Evolutionary conservation across 2,888 invertebrate genomes (phyloP).

Genomic region (Leptogaster cylindrica): DNA sequence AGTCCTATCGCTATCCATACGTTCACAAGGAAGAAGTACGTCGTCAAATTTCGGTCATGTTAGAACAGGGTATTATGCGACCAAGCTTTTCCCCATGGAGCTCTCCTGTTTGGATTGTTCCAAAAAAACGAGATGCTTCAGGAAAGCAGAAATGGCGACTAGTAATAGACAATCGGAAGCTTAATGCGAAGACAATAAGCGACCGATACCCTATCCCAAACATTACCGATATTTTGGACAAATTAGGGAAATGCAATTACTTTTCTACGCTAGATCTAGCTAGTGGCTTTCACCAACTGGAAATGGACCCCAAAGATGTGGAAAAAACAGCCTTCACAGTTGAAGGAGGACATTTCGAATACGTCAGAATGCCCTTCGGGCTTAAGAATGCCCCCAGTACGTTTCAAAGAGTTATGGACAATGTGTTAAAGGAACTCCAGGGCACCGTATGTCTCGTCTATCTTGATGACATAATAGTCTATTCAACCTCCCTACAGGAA

Average conservation of each 20-base stretch:
- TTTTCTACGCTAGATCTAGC: conserved; percentile 49
- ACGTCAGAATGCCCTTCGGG: no score
- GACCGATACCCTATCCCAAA: conserved; percentile 50
- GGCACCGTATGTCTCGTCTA: conserved; percentile 51
- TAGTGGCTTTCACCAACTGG: conserved; percentile 46
- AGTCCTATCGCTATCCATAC: conserved; percentile 6
- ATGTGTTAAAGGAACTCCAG: conserved; percentile 48
- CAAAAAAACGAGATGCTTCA: conserved; percentile 48
- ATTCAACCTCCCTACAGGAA: no score
- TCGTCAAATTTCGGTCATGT: neutral
- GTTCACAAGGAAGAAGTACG: conserved; percentile 2
- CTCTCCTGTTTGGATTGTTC: conserved; percentile 10
- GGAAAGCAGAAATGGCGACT: conserved; percentile 36
- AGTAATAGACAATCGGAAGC: conserved; percentile 9
- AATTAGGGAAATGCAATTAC: conserved; percentile 50
- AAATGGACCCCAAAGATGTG: conserved; percentile 42
- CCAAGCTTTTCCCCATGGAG: conserved; percentile 7
- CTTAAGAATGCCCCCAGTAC: conserved; percentile 17
- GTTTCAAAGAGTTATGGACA: conserved; percentile 42
- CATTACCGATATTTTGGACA: conserved; percentile 50
- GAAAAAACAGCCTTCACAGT: conserved; percentile 46
- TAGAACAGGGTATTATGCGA: neutral
- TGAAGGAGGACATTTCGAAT: conserved; percentile 41
- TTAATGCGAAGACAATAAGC: conserved; percentile 48
- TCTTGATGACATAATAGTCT: conserved; percentile 53